phyloP scores from a whole-genome alignment of 2,113 vertebrate species.

The Lanius collurio region DNA sequence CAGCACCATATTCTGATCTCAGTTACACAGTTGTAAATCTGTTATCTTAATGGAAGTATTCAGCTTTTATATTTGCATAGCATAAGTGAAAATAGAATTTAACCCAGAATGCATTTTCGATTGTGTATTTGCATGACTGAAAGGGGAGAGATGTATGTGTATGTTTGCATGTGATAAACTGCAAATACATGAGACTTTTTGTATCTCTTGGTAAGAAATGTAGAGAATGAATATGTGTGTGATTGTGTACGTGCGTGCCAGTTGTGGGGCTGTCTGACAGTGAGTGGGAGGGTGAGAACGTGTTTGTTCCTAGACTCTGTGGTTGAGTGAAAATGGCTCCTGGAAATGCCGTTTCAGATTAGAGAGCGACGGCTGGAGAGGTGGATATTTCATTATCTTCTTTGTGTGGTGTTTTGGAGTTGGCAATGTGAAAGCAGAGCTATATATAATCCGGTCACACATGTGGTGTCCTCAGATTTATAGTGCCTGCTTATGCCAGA shows the following conservation, averaged over 20 bases:
- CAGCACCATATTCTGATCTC: slow-evolving; percentile 55
- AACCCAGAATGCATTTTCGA: not conserved
- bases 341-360: slow-evolving; percentile 66
- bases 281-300: slow-evolving; percentile 54
- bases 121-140: slow-evolving; percentile 25
- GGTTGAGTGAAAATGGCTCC: slow-evolving; percentile 58
- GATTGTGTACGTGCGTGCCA: slow-evolving; percentile 16
- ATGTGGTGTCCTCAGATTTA: slow-evolving; percentile 69
- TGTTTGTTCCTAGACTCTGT: slow-evolving; percentile 46
- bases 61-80: slow-evolving; percentile 57
- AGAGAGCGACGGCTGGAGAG: slow-evolving; percentile 31
- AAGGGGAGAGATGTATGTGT: not conserved
- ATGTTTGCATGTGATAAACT: slow-evolving; percentile 36
- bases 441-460: slow-evolving; percentile 79
- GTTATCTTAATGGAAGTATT: slow-evolving; percentile 61
- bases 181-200: slow-evolving; percentile 37
- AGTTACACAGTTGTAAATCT: slow-evolving; percentile 66
- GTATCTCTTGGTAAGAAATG: slow-evolving; percentile 1
- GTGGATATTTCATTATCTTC: slow-evolving; percentile 73
- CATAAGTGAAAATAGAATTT: slow-evolving; percentile 61
- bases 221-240: not conserved
- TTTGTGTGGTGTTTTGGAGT: slow-evolving; percentile 72
- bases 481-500: slow-evolving; percentile 51
- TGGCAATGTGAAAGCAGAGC: slow-evolving; percentile 68
- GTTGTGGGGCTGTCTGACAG: slow-evolving; percentile 48